Evolutionary conservation across 2,797 vertebrate species (phyloP).

Genomic region (Psittacula derbiana): DNA sequence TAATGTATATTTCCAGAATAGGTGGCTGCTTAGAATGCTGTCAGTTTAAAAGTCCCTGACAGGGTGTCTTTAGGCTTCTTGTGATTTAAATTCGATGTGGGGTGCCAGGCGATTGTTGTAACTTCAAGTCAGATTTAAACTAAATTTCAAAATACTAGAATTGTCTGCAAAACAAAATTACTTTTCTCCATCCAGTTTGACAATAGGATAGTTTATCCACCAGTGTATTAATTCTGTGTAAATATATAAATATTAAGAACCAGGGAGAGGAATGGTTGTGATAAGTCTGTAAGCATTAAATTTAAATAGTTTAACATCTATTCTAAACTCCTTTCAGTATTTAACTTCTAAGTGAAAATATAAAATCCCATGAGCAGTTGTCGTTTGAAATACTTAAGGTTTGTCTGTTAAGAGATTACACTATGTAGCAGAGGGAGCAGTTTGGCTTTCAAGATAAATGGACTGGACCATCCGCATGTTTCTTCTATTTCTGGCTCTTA

Average conservation of each 20-base stretch:
- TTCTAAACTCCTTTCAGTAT: background rate
- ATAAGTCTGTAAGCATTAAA: background rate
- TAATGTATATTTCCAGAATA: background rate
- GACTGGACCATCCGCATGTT: background rate
- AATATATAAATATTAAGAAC: background rate
- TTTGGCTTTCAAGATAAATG: background rate
- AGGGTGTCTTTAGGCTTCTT: background rate
- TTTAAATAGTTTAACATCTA: background rate
- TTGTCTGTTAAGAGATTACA: background rate
- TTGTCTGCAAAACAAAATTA: background rate
- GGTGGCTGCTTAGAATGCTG: background rate
- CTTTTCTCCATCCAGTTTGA: background rate
- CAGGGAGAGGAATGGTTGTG: background rate
- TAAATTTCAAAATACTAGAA: background rate
- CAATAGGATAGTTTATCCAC: background rate
- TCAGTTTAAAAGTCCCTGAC: background rate
- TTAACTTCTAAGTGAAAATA: background rate
- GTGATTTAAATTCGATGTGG: background rate
- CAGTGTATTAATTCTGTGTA: background rate
- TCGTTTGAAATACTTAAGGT: background rate
- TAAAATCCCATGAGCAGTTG: background rate
- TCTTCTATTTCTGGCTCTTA: background rate
- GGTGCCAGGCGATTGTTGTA: background rate
- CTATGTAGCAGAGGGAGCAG: background rate
- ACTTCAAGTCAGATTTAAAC: background rate